Conservation (phyloP, 2,797 vertebrate species). For the Esox lucius region DNA sequence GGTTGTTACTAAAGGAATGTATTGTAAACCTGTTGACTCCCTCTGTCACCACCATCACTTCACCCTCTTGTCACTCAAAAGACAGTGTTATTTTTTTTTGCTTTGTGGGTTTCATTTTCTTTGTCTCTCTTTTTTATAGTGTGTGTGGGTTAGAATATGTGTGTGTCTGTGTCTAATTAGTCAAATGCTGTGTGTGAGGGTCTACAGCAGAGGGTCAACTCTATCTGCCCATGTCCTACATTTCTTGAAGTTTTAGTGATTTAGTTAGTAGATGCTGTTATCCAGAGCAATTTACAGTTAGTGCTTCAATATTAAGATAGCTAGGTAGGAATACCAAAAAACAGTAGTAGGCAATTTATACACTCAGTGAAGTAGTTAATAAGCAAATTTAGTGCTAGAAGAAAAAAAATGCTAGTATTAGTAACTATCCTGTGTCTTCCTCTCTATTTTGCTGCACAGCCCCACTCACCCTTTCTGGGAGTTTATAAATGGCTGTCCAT, state of each 20-base stretch:
- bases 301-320: too few species aligned
- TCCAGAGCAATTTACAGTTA: too few species aligned
- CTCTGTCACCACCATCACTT: conserved; percentile 17
- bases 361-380: too few species aligned
- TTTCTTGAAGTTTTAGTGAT: too few species aligned
- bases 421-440: conserved; percentile 30
- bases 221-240: too few species aligned
- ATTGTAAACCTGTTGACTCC: background rate
- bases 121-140: conserved; percentile 10
- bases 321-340: too few species aligned
- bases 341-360: too few species aligned
- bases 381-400: too few species aligned
- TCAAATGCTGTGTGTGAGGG: conserved; percentile 48
- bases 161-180: background rate
- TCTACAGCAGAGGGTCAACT: conserved; percentile 51
- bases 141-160: conserved; percentile 6
- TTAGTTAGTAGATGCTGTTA: too few species aligned
- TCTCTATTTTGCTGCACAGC: background rate
- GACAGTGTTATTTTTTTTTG: conserved; percentile 13
- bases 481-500: conserved; percentile 21
- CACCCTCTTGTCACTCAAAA: background rate
- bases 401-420: conserved; percentile 24
- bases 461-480: conserved; percentile 19
- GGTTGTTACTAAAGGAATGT: background rate
- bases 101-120: conserved; percentile 20